These are phyloP conservation scores for Ormyrus pomaceus DNA, from an alignment of 2,888 invertebrate genomes.

Conservation along the genomic window DNA sequence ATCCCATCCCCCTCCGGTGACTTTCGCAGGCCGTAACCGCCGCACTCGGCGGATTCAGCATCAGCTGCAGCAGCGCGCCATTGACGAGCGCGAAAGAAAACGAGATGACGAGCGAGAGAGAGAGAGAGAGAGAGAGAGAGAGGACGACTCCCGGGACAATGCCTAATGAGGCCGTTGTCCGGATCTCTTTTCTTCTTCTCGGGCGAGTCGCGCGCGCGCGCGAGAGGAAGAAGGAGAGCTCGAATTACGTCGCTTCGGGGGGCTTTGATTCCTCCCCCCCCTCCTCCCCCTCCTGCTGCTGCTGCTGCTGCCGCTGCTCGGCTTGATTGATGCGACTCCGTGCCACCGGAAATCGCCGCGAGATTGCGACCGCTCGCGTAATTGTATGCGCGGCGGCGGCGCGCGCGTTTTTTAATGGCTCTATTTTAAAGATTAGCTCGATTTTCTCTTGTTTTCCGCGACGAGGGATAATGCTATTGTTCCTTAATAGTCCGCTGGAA, in stretches of 20 bases:
- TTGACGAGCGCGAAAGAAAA: no score
- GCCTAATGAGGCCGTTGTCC: slow-evolving; percentile 50
- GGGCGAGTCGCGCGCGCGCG: slow-evolving; percentile 3
- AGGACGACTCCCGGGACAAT: slow-evolving; percentile 40
- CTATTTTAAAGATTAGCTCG: no score
- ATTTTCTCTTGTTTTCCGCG: not conserved
- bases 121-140: no score
- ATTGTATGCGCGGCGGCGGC: not conserved
- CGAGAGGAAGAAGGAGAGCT: slow-evolving; percentile 44
- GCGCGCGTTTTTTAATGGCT: not conserved
- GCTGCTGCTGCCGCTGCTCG: not conserved
- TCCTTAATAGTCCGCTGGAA: slow-evolving; percentile 17
- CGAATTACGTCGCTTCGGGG: slow-evolving; percentile 48
- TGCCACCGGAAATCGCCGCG: slow-evolving; percentile 48
- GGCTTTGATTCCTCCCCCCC: slow-evolving; percentile 26
- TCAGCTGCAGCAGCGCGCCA: no score
- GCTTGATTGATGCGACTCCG: slow-evolving; percentile 41
- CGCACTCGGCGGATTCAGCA: no score
- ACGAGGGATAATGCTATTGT: slow-evolving; percentile 18
- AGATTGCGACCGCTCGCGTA: slow-evolving; percentile 26
- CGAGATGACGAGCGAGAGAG: no score
- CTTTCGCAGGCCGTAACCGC: no score
- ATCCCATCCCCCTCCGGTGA: no score
- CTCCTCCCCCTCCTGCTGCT: no score
- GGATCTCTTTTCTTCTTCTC: slow-evolving; percentile 20